Conservation (phyloP, 2,888 invertebrate genomes). For the Serripes groenlandicus region DNA sequence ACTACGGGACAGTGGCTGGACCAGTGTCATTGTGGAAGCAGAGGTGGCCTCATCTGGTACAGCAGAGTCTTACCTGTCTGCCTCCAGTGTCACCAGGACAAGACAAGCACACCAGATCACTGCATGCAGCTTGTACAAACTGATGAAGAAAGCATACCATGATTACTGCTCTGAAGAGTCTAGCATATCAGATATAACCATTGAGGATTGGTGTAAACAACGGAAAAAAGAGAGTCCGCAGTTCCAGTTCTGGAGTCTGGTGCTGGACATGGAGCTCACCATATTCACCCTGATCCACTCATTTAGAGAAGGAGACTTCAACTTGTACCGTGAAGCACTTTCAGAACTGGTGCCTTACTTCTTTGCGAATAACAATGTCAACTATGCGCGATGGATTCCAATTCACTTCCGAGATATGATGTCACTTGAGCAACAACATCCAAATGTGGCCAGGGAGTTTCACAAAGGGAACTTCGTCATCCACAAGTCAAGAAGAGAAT, state of each 20-base stretch:
- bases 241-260: slow-evolving; percentile 6
- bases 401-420: slow-evolving; percentile 69
- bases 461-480: slow-evolving; percentile 62
- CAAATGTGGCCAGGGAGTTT: slow-evolving; percentile 61
- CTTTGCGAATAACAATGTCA: slow-evolving; percentile 62
- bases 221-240: neutral
- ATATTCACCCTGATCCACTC: slow-evolving; percentile 6
- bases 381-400: slow-evolving; percentile 73
- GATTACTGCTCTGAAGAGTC: slow-evolving; percentile 6
- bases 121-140: slow-evolving; percentile 61
- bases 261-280: slow-evolving; percentile 7
- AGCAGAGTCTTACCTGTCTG: slow-evolving; percentile 68
- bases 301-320: slow-evolving; percentile 25
- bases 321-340: slow-evolving; percentile 20
- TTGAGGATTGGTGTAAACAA: slow-evolving; percentile 34
- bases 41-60: slow-evolving; percentile 49
- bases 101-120: slow-evolving; percentile 66
- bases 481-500: slow-evolving; percentile 50
- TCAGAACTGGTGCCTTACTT: slow-evolving; percentile 60
- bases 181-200: neutral
- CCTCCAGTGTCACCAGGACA: slow-evolving; percentile 63
- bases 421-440: slow-evolving; percentile 60
- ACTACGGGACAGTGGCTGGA: slow-evolving; percentile 40
- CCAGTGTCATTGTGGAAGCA: slow-evolving; percentile 58
- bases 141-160: slow-evolving; percentile 48